Base-by-base conservation (phyloP, 2,113 vertebrate genomes). In the Colinus virginianus region DNA sequence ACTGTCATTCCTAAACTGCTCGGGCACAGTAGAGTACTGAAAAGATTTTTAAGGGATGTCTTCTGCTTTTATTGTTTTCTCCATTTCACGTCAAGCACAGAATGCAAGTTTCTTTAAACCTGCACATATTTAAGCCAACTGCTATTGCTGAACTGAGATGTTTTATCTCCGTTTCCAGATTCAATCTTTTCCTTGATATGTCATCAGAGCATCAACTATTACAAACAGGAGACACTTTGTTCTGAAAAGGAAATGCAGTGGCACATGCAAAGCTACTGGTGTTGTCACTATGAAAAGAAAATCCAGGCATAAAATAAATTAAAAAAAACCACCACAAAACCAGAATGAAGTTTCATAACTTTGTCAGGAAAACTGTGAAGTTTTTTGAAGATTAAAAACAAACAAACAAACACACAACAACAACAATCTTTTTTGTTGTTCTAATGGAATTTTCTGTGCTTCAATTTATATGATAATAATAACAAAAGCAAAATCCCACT, bases 171-270 rank as follows among this genome's bases (percentile, higher is more conserved):
- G 86, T 95, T 91, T 78, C 76, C 56, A 75, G 38, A 70, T 88
- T 70, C 84, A 90, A 75, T 51, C 4, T 1, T 12, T 70, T 80
- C 76, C 71, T 74, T 61, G 51, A 14, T 78, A 79, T 90, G 63
- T 40, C 69, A 90, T 80, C 85, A 88, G 88, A 91, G 22, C 34
- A 91, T 70, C 76, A 82, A 63, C 91, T 42, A 89, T 69, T 53
- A 72, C 78, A 88, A 90, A 69, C 67, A 91, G 79, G 30, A 90
- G 61, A 82, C 0, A 0, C 56, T 88, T 91, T 90, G 64, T 88
- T 93, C 82, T 77, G 74, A 3, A 28, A 80, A 70, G 64, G 62
- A 78, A 94, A 88, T 93, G 79, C 62, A 87, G 61, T 88, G 66
- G 81, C 85, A 94, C 72, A 68, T 30, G 28, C 56, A 78, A 80